Conservation (phyloP, 2,113 vertebrate species). For the Hypomesus transpacificus region DNA sequence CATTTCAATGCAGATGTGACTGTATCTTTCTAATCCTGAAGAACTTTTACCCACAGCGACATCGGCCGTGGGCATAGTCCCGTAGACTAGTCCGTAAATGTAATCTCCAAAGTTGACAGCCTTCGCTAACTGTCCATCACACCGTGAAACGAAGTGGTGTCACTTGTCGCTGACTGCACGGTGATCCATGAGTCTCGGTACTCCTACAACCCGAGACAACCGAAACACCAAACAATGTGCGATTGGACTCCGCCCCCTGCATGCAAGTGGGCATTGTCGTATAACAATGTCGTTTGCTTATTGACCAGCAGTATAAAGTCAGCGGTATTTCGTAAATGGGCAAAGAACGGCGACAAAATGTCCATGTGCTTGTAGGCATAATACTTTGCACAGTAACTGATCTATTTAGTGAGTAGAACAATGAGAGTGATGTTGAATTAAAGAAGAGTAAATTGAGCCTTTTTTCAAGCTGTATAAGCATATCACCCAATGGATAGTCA, state of each 20-base stretch:
- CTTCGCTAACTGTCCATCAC: not conserved
- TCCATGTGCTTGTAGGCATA: too few relatives aligned
- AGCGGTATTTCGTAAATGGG: too few relatives aligned
- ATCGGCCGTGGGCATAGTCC: constrained; percentile 49
- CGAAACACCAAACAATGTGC: too few relatives aligned
- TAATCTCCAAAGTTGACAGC: constrained; percentile 8
- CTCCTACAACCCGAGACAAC: too few relatives aligned
- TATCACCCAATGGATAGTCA: constrained; percentile 12
- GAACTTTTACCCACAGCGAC: constrained; percentile 58
- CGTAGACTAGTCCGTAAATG: constrained; percentile 13
- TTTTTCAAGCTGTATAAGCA: not conserved
- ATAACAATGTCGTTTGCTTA: too few relatives aligned
- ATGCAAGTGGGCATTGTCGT: too few relatives aligned
- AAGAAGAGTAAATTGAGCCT: not conserved
- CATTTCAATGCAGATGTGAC: constrained; percentile 41
- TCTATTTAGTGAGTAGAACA: too few relatives aligned
- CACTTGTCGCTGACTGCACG: not conserved
- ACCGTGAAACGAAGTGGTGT: not conserved
- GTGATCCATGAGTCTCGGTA: not conserved
- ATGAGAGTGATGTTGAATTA: too few relatives aligned
- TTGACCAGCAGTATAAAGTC: too few relatives aligned
- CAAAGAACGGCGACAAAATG: too few relatives aligned
- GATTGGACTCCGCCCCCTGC: too few relatives aligned
- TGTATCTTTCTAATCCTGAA: constrained; percentile 35
- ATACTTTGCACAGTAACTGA: too few relatives aligned